A percentile compares a stretch with the other conserved stretches of the same genome.
Conservation (phyloP, 2,888 invertebrate species). For the Crioceris asparagi region DNA sequence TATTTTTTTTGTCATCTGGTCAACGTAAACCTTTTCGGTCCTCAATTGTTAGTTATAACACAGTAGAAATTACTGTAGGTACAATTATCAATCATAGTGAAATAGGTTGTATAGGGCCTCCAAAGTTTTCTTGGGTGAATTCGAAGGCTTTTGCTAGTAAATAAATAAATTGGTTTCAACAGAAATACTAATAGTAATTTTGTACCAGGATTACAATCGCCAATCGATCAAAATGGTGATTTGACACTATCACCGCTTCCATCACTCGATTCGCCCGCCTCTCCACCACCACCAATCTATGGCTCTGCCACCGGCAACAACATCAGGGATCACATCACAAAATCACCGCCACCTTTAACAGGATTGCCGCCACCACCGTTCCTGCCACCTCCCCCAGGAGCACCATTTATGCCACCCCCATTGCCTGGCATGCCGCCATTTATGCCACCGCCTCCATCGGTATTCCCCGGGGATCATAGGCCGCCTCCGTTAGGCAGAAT, state of each 20-base stretch:
- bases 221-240: slow-evolving; percentile 43
- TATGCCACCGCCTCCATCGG: slow-evolving; percentile 38
- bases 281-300: slow-evolving; percentile 38
- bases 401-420: slow-evolving; percentile 53
- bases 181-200: no score
- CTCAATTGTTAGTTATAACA: no score
- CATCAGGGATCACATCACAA: slow-evolving; percentile 34
- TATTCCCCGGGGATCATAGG: slow-evolving; percentile 42
- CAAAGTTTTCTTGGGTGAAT: no score
- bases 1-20: no score
- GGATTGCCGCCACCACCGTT: slow-evolving; percentile 41
- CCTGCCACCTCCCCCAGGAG: slow-evolving; percentile 54
- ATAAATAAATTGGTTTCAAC: no score
- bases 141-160: no score
- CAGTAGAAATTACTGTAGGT: no score
- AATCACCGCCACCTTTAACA: slow-evolving; percentile 39
- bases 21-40: no score
- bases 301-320: slow-evolving; percentile 14
- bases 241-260: slow-evolving; percentile 37
- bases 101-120: no score
- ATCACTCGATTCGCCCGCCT: slow-evolving; percentile 38
- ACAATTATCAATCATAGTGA: no score
- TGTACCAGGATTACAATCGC: slow-evolving; percentile 44
- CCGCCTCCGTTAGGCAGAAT: slow-evolving; percentile 46
- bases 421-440: slow-evolving; percentile 34